Conservation (phyloP, 2,113 vertebrate genomes). For the Rynchops niger region DNA sequence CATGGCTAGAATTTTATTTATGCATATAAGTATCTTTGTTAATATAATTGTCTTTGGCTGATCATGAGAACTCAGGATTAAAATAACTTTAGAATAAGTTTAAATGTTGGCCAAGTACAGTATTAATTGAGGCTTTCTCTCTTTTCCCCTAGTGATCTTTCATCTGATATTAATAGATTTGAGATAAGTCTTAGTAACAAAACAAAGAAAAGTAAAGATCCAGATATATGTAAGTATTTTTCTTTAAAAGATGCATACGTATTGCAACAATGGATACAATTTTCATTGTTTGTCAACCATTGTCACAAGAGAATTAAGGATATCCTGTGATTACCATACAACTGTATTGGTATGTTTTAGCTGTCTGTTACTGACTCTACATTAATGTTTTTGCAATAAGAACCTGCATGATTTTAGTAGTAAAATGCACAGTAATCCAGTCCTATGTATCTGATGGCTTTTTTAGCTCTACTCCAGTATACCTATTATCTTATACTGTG, state of each 20-base stretch:
- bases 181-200: slow-evolving; percentile 97
- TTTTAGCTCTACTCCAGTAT: background rate
- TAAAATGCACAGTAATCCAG: background rate
- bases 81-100: background rate
- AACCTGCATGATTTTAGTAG: background rate
- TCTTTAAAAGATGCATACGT: background rate
- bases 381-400: background rate
- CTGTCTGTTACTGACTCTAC: background rate
- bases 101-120: background rate
- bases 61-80: background rate
- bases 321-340: background rate
- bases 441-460: background rate
- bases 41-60: background rate
- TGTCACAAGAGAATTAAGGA: background rate
- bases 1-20: background rate
- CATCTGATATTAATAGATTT: slow-evolving; percentile 95
- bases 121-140: slow-evolving; percentile 39
- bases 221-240: slow-evolving; percentile 91
- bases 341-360: background rate
- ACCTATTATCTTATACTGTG: background rate
- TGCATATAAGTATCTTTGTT: background rate
- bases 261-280: background rate
- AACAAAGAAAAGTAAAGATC: slow-evolving; percentile 98
- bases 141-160: slow-evolving; percentile 85
- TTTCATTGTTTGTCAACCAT: background rate